Percentiles rank a stretch among this genome's conserved stretches.
These are phyloP conservation scores for Acrocera orbiculus DNA, from an alignment of 2,888 invertebrate genomes.

Conservation along the genomic window DNA sequence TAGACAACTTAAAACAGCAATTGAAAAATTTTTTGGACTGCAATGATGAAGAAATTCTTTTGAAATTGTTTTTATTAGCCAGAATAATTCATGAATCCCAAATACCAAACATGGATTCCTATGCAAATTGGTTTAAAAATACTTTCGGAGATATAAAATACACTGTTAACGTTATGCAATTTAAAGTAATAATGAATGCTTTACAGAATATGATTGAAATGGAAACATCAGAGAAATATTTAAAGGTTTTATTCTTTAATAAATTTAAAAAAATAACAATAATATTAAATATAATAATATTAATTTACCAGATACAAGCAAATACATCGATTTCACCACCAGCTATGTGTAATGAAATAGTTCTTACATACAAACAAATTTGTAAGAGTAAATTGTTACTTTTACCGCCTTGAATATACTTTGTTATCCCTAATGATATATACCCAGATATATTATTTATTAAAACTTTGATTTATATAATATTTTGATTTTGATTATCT, in stretches of 20 bases:
- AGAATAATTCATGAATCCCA: conserved; percentile 15
- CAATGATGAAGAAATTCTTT: conserved; percentile 15
- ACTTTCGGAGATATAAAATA: conserved; percentile 27
- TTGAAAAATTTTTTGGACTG: conserved; percentile 17
- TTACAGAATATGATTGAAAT: conserved; percentile 19
- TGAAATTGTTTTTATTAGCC: conserved; percentile 21
- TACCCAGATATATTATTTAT: background rate
- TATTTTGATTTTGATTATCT: conserved; percentile 37
- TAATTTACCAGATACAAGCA: conserved; percentile 19
- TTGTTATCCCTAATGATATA: background rate
- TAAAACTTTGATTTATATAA: too few species aligned
- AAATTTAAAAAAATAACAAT: too few species aligned
- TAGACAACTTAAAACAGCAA: conserved; percentile 22
- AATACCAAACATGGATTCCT: background rate
- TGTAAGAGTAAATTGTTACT: conserved; percentile 12
- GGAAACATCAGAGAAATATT: conserved; percentile 20
- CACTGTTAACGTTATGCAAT: conserved; percentile 17
- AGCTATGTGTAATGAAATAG: conserved; percentile 21
- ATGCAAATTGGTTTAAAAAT: conserved; percentile 22
- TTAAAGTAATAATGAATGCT: conserved; percentile 18
- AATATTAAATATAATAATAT: too few species aligned
- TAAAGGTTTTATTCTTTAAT: too few species aligned
- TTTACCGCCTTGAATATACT: background rate
- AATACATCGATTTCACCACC: conserved; percentile 22
- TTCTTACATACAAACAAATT: conserved; percentile 22